Evolutionary conservation across 2,113 vertebrate species (phyloP).

Genomic region (Plestiodon gilberti): DNA sequence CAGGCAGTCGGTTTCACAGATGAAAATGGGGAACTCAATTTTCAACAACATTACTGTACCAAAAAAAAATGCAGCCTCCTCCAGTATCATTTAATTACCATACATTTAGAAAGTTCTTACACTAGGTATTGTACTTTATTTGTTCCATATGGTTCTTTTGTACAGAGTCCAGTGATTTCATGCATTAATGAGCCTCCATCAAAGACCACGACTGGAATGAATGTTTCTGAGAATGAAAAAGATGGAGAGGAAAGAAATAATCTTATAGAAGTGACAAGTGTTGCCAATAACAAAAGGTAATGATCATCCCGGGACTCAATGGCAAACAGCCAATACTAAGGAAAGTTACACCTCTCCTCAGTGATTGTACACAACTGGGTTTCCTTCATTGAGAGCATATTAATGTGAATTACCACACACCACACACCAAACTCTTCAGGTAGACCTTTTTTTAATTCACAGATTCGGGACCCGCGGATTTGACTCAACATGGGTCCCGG

Average conservation of each 20-base stretch:
- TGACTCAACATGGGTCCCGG: too few relatives aligned
- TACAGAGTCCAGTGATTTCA: constrained; percentile 39
- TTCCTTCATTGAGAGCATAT: too few relatives aligned
- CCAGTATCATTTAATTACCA: not conserved
- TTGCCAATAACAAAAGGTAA: too few relatives aligned
- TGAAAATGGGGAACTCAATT: not conserved
- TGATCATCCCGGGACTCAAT: too few relatives aligned
- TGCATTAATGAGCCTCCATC: constrained; percentile 29
- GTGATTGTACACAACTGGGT: too few relatives aligned
- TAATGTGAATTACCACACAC: too few relatives aligned
- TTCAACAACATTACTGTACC: constrained; percentile 9
- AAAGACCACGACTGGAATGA: not conserved
- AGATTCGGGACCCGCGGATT: too few relatives aligned
- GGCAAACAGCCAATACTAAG: too few relatives aligned
- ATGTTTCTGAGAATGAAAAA: constrained; percentile 28
- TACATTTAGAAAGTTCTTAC: not conserved
- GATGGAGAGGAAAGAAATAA: not conserved
- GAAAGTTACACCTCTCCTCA: too few relatives aligned
- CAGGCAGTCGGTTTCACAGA: not conserved
- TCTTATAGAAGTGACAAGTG: not conserved
- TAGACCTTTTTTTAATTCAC: too few relatives aligned
- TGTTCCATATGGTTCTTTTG: constrained; percentile 22
- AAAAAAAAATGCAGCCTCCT: not conserved
- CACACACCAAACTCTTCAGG: too few relatives aligned
- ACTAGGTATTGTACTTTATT: rapidly evolving